Base-by-base conservation (phyloP, 2,888 invertebrate species). In the Melitaea athalia region DNA sequence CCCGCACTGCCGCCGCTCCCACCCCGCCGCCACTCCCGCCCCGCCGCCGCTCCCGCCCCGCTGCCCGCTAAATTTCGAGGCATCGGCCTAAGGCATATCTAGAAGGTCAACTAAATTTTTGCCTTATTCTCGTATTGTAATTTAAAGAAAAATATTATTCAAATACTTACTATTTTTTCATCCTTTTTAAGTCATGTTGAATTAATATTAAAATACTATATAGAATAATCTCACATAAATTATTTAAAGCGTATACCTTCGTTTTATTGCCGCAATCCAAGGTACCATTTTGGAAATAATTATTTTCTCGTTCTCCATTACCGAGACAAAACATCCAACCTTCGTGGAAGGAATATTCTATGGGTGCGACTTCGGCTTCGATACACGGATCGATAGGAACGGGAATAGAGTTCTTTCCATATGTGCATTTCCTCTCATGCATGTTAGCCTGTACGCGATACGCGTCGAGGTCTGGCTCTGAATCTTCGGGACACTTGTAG, bases 281-380 rank as follows among this genome's bases (percentile, higher is more conserved):
- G 43, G 92, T 91, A 2, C 92, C 92, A 69, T 92, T 92, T 71
- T 84, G 85, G 66, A 90, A 92, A 71, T 92, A 92, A 74, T 89
- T 91, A 63, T 87, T 89, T 71, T 92, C 92, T 64, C 92, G 82
- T 52, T 92, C 92, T 4, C 91, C 92, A 71, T 85, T 89, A 0
- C 92, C 92, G 14, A 92, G 83, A 69, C 92, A 92, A 74, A 92
- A 92, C 90, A 89, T 89, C 92, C 92, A 92, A 7, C 92, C 92
- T 77, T 92, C 92, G 60, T 88, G 84, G 72, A 89, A 92, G 0
- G 92, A 92, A 67, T 88, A 92, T 71, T 92, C 92, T 67, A 91
- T 89, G 0, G 91, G 91, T 0, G 92, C 91, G 14, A 86, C 80
- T 77, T 92, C 92, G n/a, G 91, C 91, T 78, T 92, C 92, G 45